phyloP scores from a whole-genome alignment of 2,113 vertebrate genomes.

The Sylvietta virens region DNA sequence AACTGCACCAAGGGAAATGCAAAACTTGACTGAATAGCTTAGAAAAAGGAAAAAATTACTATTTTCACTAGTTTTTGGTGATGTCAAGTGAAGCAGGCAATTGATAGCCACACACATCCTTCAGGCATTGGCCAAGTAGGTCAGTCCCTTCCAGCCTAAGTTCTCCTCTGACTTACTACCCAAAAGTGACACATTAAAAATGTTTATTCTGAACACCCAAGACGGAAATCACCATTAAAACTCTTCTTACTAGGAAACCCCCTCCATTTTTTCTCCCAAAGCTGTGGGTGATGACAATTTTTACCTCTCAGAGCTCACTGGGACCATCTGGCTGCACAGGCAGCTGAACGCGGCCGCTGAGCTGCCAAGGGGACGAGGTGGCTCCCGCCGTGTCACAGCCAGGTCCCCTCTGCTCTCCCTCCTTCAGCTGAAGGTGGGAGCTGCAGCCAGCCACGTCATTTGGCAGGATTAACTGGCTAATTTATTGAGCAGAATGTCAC shows the following conservation, averaged over 20 bases:
- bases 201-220: not conserved
- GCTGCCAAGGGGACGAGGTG: not conserved
- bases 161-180: not conserved
- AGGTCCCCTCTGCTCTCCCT: not conserved
- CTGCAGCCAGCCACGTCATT: not conserved
- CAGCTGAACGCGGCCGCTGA: not conserved
- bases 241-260: not conserved
- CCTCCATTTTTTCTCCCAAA: not conserved
- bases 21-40: not conserved
- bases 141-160: not conserved
- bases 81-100: not conserved
- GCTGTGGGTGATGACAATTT: not conserved
- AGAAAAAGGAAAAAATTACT: not conserved
- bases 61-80: not conserved
- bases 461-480: not conserved
- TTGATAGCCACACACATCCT: not conserved
- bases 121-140: not conserved
- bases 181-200: not conserved
- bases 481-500: not conserved
- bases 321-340: not conserved
- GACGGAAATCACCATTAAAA: not conserved
- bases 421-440: not conserved
- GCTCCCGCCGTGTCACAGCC: not conserved
- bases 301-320: not conserved
- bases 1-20: not conserved